Base-by-base conservation (phyloP, 1,140 invertebrate species). In the Venturia canescens region DNA sequence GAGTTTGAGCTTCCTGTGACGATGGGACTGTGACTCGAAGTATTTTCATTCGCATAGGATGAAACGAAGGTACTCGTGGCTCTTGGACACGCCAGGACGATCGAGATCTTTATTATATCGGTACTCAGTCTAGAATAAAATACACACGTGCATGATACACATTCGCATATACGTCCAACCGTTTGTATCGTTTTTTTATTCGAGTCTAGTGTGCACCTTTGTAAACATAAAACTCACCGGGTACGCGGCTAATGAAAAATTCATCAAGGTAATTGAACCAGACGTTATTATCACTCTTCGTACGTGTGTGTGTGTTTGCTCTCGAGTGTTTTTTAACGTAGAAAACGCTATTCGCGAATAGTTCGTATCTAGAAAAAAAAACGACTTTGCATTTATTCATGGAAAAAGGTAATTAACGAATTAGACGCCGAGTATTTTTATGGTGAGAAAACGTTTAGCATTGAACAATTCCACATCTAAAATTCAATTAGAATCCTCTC, bases 201-300 rank as follows among this genome's bases (percentile, higher is more conserved):
- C 60, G 60, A 63, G 60, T 63, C 60, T 63, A 27, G 60, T 74
- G 23, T 21, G 26, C 80, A 78, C n/a, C n/a, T n/a, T 78, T 71
- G 72, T 84, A 80, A 84, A 86, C 82, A 83, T 83, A 82, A 87
- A 87, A 85, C 75, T 80, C 83, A 74, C 31, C 75, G 53, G 9
- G 27, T 76, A 34, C 38, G 53, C 80, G 67, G 80, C 84, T 86
- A 86, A 88, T 88, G 85, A 83, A 87, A 85, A 84, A 88, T 88
- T 88, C 86, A 84, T 87, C 84, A 82, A 80, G 82, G 82, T 85
- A 87, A 88, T 87, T 85, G 84, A 85, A 83, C 74, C 66, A 34
- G n/a, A 80, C 72, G 85, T 86, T 85, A 86, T 85, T 82, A 70
- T 79, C 67, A 7, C 48, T 27, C 23, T 48, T 29, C 26, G 15